Evolutionary conservation across 2,113 vertebrate genomes (phyloP), one percentile per base, ranked within the genome.

Genomic region (Coregonus clupeaformis): DNA sequence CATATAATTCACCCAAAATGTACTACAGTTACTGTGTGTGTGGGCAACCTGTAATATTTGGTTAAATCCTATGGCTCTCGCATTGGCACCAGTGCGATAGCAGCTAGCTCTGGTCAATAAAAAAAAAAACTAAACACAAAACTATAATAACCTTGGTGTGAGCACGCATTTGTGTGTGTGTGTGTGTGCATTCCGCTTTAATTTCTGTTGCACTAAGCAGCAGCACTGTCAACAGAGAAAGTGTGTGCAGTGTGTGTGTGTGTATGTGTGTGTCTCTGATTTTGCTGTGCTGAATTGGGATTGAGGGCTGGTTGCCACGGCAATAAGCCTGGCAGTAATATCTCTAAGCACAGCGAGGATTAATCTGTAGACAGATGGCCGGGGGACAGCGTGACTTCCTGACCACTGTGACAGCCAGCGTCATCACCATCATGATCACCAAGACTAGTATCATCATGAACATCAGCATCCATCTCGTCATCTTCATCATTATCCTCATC

Each of bases 281-380:
- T 87, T 86, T 72, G 73, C 79, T 82, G 69, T 18, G 67, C 84
- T 79, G 80, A 84, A 89, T 89, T 89, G 83, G 89, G 91, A 93
- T 92, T 92, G 92, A 91, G 90, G 84, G 90, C 89, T 89, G 88
- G 91, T 93, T 92, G 89, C 92, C 90, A 89, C 70, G 87, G 91
- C 70, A 85, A 92, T 93, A 93, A 93, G 83, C 89, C 91, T 91
- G 90, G 86, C 89, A 82, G 89, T 93, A 94, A 93, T 91, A 91
- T 92, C 90, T 86, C 90, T 92, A 91, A 93, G 87, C 90, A 83
- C 89, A 91, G 85, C 82, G 82, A 91, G 92, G 91, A 93, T 94
- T 94, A 94, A 89, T 90, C 90, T 91, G 88, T 64, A 65, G 88
- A 93, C 93, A 94, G 93, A 94, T 93, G 93, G 93, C 87, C 71